Evolutionary conservation across 2,888 invertebrate species (phyloP).

Genomic region (Lasioglossum lativentre): DNA sequence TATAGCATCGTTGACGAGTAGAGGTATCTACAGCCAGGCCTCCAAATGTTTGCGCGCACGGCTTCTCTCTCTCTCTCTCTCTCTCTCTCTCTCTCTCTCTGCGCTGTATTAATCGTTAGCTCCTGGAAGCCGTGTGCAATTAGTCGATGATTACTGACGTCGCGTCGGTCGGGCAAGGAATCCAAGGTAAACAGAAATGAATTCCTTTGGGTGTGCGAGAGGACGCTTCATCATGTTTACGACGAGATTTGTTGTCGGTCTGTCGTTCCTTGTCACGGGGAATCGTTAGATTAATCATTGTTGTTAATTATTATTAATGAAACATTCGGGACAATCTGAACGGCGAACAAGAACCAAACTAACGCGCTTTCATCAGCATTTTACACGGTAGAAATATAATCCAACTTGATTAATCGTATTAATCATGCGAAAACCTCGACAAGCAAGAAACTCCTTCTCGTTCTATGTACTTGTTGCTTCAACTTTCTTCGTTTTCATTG

Average conservation of each 20-base stretch:
- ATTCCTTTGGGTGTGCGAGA: slow-evolving; percentile 33
- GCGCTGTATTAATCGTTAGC: slow-evolving; percentile 62
- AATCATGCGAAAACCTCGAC: background rate
- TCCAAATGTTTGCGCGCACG: slow-evolving; percentile 36
- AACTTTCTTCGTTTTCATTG: background rate
- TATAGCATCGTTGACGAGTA: slow-evolving; percentile 44
- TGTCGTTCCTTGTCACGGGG: background rate
- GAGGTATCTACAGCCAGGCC: slow-evolving; percentile 38
- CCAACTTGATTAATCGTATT: background rate
- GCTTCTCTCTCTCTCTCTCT: slow-evolving; percentile 45
- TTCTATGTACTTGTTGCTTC: background rate
- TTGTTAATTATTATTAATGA: background rate
- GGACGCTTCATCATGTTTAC: slow-evolving; percentile 13
- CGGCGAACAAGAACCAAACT: background rate
- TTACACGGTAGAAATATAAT: background rate
- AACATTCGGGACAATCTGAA: background rate
- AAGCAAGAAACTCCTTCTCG: background rate
- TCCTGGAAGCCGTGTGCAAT: slow-evolving; percentile 63
- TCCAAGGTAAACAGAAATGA: slow-evolving; percentile 32
- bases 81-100: too few relatives aligned
- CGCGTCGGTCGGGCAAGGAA: slow-evolving; percentile 5
- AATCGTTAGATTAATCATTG: background rate
- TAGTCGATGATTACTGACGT: slow-evolving; percentile 57
- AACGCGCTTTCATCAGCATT: background rate
- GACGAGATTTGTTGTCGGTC: slow-evolving; percentile 4